Percentiles rank a stretch among this genome's conserved stretches.
phyloP scores from a whole-genome alignment of 1,140 invertebrate genomes.

The Frieseomelitta varia region DNA sequence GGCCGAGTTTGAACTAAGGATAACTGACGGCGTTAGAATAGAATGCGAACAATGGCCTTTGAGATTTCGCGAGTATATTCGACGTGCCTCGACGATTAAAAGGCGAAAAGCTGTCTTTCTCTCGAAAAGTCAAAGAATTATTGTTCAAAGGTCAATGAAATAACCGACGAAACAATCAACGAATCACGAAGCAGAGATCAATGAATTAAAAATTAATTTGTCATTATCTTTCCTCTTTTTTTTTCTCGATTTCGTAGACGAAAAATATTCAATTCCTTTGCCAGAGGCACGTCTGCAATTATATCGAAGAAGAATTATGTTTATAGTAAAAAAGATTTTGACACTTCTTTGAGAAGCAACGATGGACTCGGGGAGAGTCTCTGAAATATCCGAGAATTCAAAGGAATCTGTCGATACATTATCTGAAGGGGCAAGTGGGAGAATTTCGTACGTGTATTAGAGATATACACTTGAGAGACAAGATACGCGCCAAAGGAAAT shows the following conservation, averaged over 20 bases:
- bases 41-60: background rate
- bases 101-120: background rate
- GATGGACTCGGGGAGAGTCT: background rate
- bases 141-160: background rate
- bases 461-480: background rate
- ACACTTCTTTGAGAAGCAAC: background rate
- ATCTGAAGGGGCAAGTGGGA: background rate
- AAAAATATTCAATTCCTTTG: no score
- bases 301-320: no score
- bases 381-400: background rate
- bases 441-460: background rate
- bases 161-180: no score
- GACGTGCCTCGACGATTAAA: background rate
- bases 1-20: background rate
- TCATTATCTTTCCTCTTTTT: no score
- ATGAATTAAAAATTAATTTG: no score
- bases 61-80: background rate
- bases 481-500: slow-evolving; percentile 9
- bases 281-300: no score
- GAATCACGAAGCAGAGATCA: no score
- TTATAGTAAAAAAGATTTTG: no score
- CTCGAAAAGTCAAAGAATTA: background rate
- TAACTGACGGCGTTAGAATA: background rate
- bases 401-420: background rate
- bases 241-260: no score